Conservation (phyloP, 2,888 invertebrate species). For the Dione juno region DNA sequence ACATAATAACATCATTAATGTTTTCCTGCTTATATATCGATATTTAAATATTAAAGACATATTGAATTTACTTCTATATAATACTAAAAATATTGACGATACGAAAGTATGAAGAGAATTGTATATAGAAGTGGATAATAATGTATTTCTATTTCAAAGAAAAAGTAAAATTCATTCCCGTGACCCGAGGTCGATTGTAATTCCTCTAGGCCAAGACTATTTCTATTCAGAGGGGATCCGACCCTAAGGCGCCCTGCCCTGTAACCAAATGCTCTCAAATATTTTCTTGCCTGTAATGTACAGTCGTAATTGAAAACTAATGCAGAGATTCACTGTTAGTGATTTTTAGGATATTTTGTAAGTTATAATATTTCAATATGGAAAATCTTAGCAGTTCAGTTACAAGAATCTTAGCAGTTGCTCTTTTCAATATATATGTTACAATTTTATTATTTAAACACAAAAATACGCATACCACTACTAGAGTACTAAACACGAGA, state of each 20-base stretch:
- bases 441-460: too few relatives aligned
- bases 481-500: too few relatives aligned
- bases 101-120: conserved; percentile 16
- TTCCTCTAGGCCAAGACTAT: conserved; percentile 73
- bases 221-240: conserved; percentile 72
- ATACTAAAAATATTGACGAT: conserved; percentile 6
- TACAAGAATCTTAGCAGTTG: too few relatives aligned
- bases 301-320: conserved; percentile 10
- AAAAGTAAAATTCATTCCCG: conserved; percentile 67
- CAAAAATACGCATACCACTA: too few relatives aligned
- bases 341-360: neutral
- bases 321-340: neutral
- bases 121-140: conserved; percentile 30
- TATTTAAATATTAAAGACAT: too few relatives aligned
- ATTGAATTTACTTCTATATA: too few relatives aligned
- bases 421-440: too few relatives aligned
- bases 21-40: too few relatives aligned
- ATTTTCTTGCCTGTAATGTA: conserved; percentile 24
- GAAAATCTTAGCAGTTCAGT: too few relatives aligned
- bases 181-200: conserved; percentile 69
- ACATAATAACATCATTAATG: too few relatives aligned
- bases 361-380: too few relatives aligned
- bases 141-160: conserved; percentile 31
- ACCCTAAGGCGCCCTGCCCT: conserved; percentile 53
- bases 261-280: conserved; percentile 35